Conservation (phyloP, 2,113 vertebrate genomes). For the Colius striatus region DNA sequence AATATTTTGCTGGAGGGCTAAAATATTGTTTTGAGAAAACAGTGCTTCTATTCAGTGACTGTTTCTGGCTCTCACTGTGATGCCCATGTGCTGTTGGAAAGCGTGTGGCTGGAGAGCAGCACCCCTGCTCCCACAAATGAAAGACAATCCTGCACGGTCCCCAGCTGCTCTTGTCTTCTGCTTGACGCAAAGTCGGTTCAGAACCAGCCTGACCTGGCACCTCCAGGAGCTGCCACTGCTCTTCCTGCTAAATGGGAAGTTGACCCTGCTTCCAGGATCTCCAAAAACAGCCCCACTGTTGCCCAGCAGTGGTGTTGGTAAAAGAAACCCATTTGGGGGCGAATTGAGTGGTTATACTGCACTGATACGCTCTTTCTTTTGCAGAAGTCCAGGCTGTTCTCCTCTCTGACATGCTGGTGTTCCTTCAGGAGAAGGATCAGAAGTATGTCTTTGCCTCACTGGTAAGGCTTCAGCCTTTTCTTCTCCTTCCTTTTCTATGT, state of each 20-base stretch:
- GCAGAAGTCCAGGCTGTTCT: constrained; percentile 93
- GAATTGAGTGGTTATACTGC: not conserved
- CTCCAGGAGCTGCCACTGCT: not conserved
- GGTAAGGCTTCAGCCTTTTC: constrained; percentile 78
- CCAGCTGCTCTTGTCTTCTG: not conserved
- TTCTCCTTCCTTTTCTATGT: not conserved
- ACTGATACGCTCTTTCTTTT: not conserved
- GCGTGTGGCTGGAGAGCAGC: not conserved
- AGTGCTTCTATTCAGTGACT: not conserved
- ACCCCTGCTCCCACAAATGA: not conserved
- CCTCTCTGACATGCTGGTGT: constrained; percentile 89
- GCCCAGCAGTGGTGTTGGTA: not conserved
- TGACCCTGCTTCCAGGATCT: not conserved
- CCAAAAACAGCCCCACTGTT: not conserved
- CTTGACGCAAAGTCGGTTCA: not conserved
- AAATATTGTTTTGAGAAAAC: constrained; percentile 31
- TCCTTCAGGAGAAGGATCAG: constrained; percentile 98
- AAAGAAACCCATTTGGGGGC: not conserved
- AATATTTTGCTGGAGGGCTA: not conserved
- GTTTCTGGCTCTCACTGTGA: not conserved
- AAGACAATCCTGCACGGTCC: not conserved
- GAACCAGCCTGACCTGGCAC: not conserved
- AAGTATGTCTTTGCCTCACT: constrained; percentile 93
- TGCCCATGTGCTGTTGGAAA: not conserved
- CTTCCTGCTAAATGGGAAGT: not conserved